Base-by-base conservation (phyloP, 2,888 invertebrate genomes). In the Caenorhabditis zanzibari region DNA sequence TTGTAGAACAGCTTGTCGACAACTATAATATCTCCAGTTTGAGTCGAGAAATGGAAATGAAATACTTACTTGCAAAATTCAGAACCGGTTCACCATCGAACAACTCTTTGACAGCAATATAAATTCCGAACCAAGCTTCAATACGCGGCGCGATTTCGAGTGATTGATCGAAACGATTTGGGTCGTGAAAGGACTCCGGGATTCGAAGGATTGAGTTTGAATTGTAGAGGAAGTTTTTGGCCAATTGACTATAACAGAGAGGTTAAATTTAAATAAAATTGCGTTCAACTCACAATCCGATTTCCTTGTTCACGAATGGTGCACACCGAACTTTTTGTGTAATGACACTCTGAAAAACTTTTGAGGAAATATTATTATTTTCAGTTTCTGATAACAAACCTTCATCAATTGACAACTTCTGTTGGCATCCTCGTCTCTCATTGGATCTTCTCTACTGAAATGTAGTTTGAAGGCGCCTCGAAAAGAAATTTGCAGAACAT, bases 121-220 rank as follows among this genome's bases (percentile, higher is more conserved):
- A 84, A 26, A 86, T 49, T 47, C 87, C 87, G 12, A 85, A 22
- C 87, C 87, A 88, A 6, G 84, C 66, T 52, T 80, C 72, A 14
- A 88, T 77, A 12, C 86, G 68, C 4, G 87, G 82, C 0, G 75
- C 66, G 19, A 88, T 56, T 66, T 73, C 71, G 7, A 87, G 58
- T 47, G 52, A 32, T 24, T 77, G 19, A 6, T 77, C 63, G 35
- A 77, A 77, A 2, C 41, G 14, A 9, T 38, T 22, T 0, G 76
- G 68, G 56, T 82, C 73, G 28, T 64, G 54, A 32, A 64, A 63
- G 3, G 66, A 75, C 26, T 76, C 61, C 2, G 82, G 77, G 5
- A 82, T 41, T 10, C 66, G 47, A 7, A 58, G 52, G 24, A 82
- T 82, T 0, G 71, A 35, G 24, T 73, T 82, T 3, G 24, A 4